Conservation (phyloP, 2,888 invertebrate genomes). For the Junonia oenone region DNA sequence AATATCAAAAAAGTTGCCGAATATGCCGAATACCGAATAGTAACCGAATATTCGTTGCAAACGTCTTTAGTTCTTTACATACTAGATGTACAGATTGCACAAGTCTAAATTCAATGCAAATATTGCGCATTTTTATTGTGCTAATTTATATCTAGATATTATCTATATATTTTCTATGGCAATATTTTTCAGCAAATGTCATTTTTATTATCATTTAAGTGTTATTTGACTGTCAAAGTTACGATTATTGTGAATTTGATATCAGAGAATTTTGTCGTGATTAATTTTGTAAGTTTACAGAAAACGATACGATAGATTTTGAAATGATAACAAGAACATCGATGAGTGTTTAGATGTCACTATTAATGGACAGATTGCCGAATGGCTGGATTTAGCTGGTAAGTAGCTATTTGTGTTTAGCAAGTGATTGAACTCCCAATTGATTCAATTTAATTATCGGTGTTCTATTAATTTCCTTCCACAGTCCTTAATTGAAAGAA, state of each 20-base stretch:
- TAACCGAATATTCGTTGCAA: too few relatives aligned
- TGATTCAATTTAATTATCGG: slow-evolving; percentile 50
- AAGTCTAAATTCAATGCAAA: too few relatives aligned
- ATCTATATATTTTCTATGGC: not conserved
- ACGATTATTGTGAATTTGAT: slow-evolving; percentile 21
- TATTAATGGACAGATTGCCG: slow-evolving; percentile 76
- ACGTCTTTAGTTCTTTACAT: too few relatives aligned
- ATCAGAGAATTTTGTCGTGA: slow-evolving; percentile 23
- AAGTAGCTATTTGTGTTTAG: slow-evolving; percentile 36
- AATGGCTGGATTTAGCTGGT: slow-evolving; percentile 81
- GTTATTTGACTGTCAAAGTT: slow-evolving; percentile 7
- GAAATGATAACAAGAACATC: slow-evolving; percentile 44
- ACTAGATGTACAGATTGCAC: too few relatives aligned
- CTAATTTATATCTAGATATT: not conserved
- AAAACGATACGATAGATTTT: slow-evolving; percentile 32
- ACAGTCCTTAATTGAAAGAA: slow-evolving; percentile 32
- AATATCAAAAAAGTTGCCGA: too few relatives aligned
- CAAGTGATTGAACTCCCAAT: slow-evolving; percentile 41
- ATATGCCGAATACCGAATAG: too few relatives aligned
- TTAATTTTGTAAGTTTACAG: slow-evolving; percentile 34
- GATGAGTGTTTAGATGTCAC: slow-evolving; percentile 44
- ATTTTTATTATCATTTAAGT: slow-evolving; percentile 4
- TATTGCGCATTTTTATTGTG: too few relatives aligned
- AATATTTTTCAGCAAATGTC: not conserved
- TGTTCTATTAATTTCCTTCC: slow-evolving; percentile 51